Percentiles rank a stretch among this genome's conserved stretches.
Conservation (phyloP, 2,888 invertebrate species). For the Elgonia sp. region DNA sequence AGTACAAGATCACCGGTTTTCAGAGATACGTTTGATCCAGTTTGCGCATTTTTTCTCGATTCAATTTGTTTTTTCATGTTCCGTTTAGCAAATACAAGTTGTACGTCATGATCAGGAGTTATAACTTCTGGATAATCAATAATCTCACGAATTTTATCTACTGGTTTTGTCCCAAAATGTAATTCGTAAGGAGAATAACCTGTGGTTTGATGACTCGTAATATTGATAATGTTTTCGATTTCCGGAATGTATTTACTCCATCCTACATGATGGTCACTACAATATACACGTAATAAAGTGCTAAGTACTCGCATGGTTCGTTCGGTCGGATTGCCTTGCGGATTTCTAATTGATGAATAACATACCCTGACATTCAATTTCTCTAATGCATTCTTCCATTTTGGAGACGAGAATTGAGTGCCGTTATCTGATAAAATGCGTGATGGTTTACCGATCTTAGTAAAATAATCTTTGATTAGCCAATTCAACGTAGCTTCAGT, state of each 20-base stretch:
- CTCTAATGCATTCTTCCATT: slow-evolving; percentile 33
- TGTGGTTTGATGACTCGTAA: slow-evolving; percentile 44
- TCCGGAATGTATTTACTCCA: slow-evolving; percentile 42
- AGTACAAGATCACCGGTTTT: not conserved
- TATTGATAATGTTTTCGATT: slow-evolving; percentile 40
- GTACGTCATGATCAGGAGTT: not conserved
- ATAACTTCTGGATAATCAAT: slow-evolving; percentile 24
- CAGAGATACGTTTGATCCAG: not conserved
- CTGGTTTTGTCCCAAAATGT: slow-evolving; percentile 34
- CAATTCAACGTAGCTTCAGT: slow-evolving; percentile 33
- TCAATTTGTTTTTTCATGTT: too few relatives aligned
- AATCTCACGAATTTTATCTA: slow-evolving; percentile 21
- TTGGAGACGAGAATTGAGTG: slow-evolving; percentile 46
- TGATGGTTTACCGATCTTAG: slow-evolving; percentile 39
- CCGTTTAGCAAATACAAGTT: too few relatives aligned
- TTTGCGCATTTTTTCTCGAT: slow-evolving; percentile 2
- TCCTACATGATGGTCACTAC: slow-evolving; percentile 26
- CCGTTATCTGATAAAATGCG: slow-evolving; percentile 50
- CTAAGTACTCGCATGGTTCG: slow-evolving; percentile 76
- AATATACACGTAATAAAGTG: slow-evolving; percentile 25
- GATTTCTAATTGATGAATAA: slow-evolving; percentile 66
- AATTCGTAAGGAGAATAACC: slow-evolving; percentile 39
- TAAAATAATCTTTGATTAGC: slow-evolving; percentile 37
- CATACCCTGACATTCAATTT: slow-evolving; percentile 26
- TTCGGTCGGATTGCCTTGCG: slow-evolving; percentile 78